Evolutionary conservation across 2,888 invertebrate genomes (phyloP).

Genomic region (Phyllotreta striolata): DNA sequence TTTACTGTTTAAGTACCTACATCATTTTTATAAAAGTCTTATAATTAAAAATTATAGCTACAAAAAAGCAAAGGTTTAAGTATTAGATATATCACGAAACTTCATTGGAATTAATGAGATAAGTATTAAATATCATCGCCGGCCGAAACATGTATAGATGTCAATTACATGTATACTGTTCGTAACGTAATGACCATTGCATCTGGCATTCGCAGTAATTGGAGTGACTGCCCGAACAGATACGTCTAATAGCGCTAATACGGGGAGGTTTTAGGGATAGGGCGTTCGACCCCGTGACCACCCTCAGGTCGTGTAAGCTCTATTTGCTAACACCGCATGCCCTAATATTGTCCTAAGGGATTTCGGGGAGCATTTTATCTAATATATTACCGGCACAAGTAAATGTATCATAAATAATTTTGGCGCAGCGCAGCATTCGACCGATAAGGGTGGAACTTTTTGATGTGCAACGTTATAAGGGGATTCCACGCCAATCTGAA

Average conservation of each 20-base stretch:
- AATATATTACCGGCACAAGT: slow-evolving; percentile 51
- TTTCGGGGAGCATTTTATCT: slow-evolving; percentile 53
- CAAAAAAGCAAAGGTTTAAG: too few relatives aligned
- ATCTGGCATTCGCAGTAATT: slow-evolving; percentile 53
- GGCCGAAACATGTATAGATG: slow-evolving; percentile 34
- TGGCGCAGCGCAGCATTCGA: slow-evolving; percentile 23
- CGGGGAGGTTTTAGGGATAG: slow-evolving; percentile 48
- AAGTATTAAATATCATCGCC: slow-evolving; percentile 31
- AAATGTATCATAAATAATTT: slow-evolving; percentile 48
- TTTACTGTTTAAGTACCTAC: too few relatives aligned
- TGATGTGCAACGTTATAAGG: slow-evolving; percentile 14
- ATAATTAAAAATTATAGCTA: too few relatives aligned
- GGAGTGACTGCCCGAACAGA: slow-evolving; percentile 57
- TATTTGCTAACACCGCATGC: slow-evolving; percentile 53
- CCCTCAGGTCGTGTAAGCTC: slow-evolving; percentile 53
- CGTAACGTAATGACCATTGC: slow-evolving; percentile 42
- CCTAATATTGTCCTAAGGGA: slow-evolving; percentile 58
- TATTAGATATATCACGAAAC: too few relatives aligned
- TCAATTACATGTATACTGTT: slow-evolving; percentile 41
- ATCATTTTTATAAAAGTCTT: too few relatives aligned
- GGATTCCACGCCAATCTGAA: too few relatives aligned
- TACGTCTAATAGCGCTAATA: slow-evolving; percentile 58
- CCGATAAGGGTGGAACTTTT: slow-evolving; percentile 17
- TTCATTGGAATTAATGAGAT: too few relatives aligned
- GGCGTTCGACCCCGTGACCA: slow-evolving; percentile 43